These are phyloP conservation scores for Varroa destructor DNA, from an alignment of 1,140 invertebrate genomes.

Conservation along the genomic window DNA sequence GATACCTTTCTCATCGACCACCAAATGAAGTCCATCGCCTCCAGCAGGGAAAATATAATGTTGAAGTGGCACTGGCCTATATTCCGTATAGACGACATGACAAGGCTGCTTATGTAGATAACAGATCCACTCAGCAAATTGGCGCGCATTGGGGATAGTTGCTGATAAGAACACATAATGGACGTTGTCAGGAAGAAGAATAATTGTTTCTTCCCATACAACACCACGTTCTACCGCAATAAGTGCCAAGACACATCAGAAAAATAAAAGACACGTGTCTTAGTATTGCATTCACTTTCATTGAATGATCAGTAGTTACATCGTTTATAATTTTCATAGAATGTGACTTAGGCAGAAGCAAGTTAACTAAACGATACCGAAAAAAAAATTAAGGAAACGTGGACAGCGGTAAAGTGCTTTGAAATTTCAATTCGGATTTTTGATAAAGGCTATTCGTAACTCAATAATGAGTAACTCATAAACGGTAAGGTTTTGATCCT, in stretches of 20 bases:
- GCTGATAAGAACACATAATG: conserved; percentile 98
- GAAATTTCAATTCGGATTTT: too few species aligned
- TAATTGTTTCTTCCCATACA: conserved; percentile 98
- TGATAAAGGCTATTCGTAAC: too few species aligned
- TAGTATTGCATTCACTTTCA: conserved; percentile 6
- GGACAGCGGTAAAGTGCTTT: too few species aligned
- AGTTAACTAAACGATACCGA: too few species aligned
- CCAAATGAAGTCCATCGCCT: conserved; percentile 84
- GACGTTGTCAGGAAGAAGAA: conserved; percentile 90
- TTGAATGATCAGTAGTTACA: neutral
- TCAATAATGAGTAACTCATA: too few species aligned
- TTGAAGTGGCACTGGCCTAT: conserved; percentile 86
- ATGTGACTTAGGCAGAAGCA: too few species aligned
- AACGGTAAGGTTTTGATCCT: too few species aligned
- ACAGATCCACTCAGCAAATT: conserved; percentile 96
- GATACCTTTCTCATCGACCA: conserved; percentile 79
- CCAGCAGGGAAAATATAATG: conserved; percentile 95
- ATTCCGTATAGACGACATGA: conserved; percentile 98
- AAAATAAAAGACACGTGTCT: conserved; percentile 8
- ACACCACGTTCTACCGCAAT: conserved; percentile 67
- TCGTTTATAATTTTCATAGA: neutral
- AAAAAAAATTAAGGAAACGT: too few species aligned
- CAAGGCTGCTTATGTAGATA: conserved; percentile 80
- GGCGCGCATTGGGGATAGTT: conserved; percentile 95
- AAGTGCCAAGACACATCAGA: neutral